Evolutionary conservation across 2,797 vertebrate species (phyloP).

Genomic region (Artibeus lituratus): DNA sequence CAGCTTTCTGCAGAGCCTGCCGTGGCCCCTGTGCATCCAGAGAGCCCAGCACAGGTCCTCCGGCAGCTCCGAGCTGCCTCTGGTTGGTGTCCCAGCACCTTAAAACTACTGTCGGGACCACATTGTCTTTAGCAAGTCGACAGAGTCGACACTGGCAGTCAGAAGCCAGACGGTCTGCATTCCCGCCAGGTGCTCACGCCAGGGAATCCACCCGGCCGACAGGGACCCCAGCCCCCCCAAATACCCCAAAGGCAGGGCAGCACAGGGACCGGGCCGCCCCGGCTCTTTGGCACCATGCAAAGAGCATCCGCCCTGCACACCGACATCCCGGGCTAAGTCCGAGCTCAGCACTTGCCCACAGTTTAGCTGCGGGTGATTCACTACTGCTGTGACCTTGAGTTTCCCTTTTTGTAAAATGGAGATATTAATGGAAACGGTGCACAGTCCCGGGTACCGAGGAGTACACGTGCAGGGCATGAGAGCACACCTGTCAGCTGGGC

Average conservation of each 20-base stretch:
- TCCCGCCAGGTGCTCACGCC: background rate
- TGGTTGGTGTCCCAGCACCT: background rate
- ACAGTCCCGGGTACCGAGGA: background rate
- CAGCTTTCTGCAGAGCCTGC: background rate
- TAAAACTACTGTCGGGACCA: background rate
- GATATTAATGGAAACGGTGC: background rate
- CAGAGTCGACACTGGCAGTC: background rate
- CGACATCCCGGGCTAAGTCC: background rate
- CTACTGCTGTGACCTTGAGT: background rate
- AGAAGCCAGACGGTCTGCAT: background rate
- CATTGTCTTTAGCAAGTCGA: background rate
- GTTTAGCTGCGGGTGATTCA: background rate
- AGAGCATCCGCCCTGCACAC: background rate
- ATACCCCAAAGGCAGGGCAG: background rate
- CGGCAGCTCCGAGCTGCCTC: background rate
- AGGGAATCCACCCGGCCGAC: background rate
- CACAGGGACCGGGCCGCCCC: fast-evolving
- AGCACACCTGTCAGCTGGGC: background rate
- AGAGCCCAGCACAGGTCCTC: background rate
- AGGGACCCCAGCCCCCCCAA: background rate
- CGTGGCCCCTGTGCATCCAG: background rate
- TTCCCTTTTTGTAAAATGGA: background rate
- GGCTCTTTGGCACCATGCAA: background rate
- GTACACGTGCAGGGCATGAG: fast-evolving
- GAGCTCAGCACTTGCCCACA: background rate